Percentiles rank a stretch among this genome's conserved stretches.
Evolutionary conservation across 2,888 invertebrate genomes (phyloP).

Genomic region (Heteromyza rotundicornis): DNA sequence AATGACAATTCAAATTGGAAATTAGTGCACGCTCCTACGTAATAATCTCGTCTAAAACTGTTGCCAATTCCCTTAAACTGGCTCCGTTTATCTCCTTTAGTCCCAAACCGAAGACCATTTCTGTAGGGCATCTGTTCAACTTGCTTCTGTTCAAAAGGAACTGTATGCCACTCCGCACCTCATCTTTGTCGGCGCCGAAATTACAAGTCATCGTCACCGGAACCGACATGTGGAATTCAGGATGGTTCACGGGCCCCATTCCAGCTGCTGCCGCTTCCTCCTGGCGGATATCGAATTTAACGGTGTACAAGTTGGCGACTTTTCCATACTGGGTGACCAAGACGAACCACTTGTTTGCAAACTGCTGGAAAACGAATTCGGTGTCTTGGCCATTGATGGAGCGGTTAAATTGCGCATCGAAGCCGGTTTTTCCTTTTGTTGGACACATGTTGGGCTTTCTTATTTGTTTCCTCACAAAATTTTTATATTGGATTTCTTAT

Average conservation of each 20-base stretch:
- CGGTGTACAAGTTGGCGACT: constrained; percentile 51
- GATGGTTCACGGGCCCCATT: constrained; percentile 40
- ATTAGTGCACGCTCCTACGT: constrained; percentile 5
- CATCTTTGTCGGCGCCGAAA: constrained; percentile 53
- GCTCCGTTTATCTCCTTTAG: constrained; percentile 47
- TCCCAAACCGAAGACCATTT: constrained; percentile 52
- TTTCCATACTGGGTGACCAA: constrained; percentile 56
- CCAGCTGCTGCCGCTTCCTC: constrained; percentile 32
- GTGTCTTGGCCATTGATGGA: constrained; percentile 48
- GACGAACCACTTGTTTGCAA: constrained; percentile 55
- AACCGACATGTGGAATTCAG: constrained; percentile 45
- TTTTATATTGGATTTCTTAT: no score
- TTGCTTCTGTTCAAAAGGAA: constrained; percentile 53
- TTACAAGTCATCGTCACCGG: constrained; percentile 50
- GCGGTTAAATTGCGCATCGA: constrained; percentile 45
- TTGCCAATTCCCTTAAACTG: constrained; percentile 44
- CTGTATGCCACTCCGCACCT: constrained; percentile 53
- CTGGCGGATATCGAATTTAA: constrained; percentile 48
- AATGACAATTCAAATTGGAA: no score
- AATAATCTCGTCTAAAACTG: constrained; percentile 39
- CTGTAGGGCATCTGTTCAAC: constrained; percentile 46
- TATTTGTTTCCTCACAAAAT: no score
- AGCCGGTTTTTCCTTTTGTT: no score
- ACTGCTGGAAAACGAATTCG: constrained; percentile 55
- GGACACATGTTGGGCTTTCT: no score